Base-by-base conservation (phyloP, 37 sponge, comb jelly and placozoan genomes). In the Bolinopsis microptera region DNA sequence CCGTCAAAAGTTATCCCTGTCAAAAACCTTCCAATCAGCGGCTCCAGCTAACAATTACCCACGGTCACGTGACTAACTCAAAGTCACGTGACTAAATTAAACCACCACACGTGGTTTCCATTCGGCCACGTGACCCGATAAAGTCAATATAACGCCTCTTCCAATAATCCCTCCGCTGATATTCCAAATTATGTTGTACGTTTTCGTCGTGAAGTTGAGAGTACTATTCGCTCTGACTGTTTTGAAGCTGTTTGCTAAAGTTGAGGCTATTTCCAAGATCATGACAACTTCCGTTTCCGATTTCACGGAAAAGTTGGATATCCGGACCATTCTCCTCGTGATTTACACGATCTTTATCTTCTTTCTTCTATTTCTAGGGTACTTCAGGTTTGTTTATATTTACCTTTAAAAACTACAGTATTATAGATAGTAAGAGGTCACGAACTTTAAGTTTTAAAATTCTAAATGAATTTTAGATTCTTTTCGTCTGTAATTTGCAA, bases 261-360 rank as follows among this genome's bases (percentile, higher is more conserved):
- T 5, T 5, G 13, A 13, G 5, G 61, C 61, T 18, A 13, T 48
- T 48, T 48, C 61, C 13, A 48, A 48, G 13, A 48, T 48, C 5
- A 77, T 77, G 80, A 34, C 28, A 16, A 32, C 80, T 2, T 39
- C 90, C 32, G 61, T 86, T 22, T 86, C 90, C 25, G 90, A 40
- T 38, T 86, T 86, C 61, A 86, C 32, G 8, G 90, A 35, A 24
- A 86, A 86, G 48, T 48, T 86, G 25, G 90, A 86, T 40, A 86
- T 86, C 30, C 90, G 90, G 41, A 86, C 90, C n/a, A 86, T 86
- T 30, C 48, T 86, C 0, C 90, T 86, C 16, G 90, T 86, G n/a
- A 86, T 86, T 23, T 86, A 86, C 90, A 86, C 90, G 30, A 86
- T 86, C 34, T 86, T 86, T 48, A 86, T 86, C 61, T 34, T 86